Evolutionary conservation across 2,113 vertebrate species (phyloP).

Genomic region (Baryphthengus martii): DNA sequence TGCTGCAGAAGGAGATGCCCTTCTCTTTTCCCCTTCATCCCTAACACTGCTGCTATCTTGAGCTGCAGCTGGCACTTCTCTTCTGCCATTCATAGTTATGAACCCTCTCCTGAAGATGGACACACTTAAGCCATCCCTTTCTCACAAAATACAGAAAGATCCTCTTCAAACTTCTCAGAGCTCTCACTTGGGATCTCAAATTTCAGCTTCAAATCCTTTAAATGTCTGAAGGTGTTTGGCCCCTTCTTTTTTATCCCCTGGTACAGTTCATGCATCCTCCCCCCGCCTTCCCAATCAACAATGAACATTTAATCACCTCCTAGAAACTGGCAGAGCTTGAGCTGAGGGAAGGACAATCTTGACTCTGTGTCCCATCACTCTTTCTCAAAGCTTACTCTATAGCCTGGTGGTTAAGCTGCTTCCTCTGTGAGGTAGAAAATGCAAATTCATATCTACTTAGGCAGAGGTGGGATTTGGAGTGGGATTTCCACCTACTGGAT

Average conservation of each 20-base stretch:
- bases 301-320: neutral
- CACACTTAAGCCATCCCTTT: neutral
- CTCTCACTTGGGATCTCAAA: neutral
- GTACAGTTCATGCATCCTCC: neutral
- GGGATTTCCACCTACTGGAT: neutral
- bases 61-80: neutral
- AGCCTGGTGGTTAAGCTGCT: neutral
- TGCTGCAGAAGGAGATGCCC: neutral
- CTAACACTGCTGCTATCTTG: neutral
- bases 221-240: neutral
- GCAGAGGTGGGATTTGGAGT: neutral
- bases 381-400: neutral
- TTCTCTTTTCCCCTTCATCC: neutral
- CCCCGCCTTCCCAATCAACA: neutral
- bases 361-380: neutral
- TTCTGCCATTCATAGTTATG: neutral
- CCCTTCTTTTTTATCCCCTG: neutral
- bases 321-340: neutral
- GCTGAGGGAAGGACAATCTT: neutral
- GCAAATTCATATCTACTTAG: neutral
- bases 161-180: neutral
- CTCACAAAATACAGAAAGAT: neutral
- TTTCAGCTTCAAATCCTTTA: neutral
- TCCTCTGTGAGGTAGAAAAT: neutral
- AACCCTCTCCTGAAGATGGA: neutral